Evolutionary conservation across 1,140 invertebrate genomes (phyloP), one percentile per base, ranked within the genome.

Genomic region (Pseudomyrmex flavicornis): DNA sequence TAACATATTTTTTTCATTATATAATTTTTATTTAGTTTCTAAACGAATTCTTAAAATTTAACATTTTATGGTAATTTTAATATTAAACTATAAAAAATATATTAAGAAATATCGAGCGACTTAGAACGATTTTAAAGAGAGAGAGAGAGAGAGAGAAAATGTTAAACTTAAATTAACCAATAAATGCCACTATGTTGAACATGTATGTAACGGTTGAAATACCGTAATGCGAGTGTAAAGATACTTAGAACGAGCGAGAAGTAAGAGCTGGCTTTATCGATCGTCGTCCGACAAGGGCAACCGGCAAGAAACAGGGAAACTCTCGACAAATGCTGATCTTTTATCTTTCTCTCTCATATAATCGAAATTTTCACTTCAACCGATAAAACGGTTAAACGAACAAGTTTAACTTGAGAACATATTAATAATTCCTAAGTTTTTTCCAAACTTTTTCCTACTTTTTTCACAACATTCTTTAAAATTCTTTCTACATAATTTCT

Each of bases 231-330:
- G 69, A 80, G 70, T 48, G 82, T 87, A 72, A 85, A 87, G 85
- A 66, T 87, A 79, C 26, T 58, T 26, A 62, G 79, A 26, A n/a
- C 63, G 48, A 46, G 12, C 7, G 13, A 22, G 66, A 15, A 50
- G 48, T 66, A 54, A 66, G 72, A 73, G 88, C 83, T 69, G 90
- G 87, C 85, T 90, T 89, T 92, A 92, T 93, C 91, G 92, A 93
- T 92, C 91, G 89, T 83, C 58, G 52, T 85, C 88, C 90, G 90
- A 92, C 91, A 88, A 91, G 91, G 90, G 88, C 88, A 92, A 89
- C 89, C 87, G 80, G 80, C 91, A 88, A 91, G 91, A 93, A 93
- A 91, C 86, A 91, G 90, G 90, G 91, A 92, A 93, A 88, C 89
- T 82, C 65, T 69, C 85, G 86, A 90, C 88, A 84, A 88, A 91